A percentile compares a stretch with the other conserved stretches of the same genome.
Conservation (phyloP, 2,113 vertebrate genomes). For the Atlantisia rogersi region DNA sequence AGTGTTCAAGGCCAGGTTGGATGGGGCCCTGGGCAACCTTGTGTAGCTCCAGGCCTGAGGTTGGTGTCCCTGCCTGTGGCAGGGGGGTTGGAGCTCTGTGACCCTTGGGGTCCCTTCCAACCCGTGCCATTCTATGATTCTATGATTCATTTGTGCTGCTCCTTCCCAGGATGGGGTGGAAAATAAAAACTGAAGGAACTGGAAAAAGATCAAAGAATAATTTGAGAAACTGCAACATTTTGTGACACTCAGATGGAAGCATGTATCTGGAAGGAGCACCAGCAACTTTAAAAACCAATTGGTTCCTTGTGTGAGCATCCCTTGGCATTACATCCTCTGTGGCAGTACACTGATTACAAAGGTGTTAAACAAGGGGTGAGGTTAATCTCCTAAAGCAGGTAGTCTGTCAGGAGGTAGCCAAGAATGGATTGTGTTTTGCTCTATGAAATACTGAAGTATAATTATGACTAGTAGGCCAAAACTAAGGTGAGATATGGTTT, state of each 20-base stretch:
- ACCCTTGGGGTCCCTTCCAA: too few relatives aligned
- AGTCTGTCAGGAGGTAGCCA: neutral
- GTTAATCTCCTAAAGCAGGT: neutral
- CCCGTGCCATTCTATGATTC: too few relatives aligned
- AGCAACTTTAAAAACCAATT: neutral
- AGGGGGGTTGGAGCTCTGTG: too few relatives aligned
- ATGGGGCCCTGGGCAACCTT: too few relatives aligned
- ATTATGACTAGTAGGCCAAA: neutral
- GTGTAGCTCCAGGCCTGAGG: too few relatives aligned
- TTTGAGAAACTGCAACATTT: neutral
- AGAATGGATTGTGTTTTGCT: neutral
- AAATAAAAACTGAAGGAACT: neutral
- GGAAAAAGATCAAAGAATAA: neutral
- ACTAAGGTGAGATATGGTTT: neutral
- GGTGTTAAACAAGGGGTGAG: neutral
- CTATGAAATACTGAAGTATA: neutral
- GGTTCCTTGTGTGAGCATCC: neutral
- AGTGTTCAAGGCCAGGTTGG: too few relatives aligned
- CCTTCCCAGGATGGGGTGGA: neutral
- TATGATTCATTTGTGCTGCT: neutral
- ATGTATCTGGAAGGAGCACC: neutral
- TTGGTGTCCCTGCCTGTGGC: too few relatives aligned
- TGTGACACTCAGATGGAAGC: neutral
- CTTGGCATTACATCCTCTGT: rapidly evolving
- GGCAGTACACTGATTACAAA: neutral